Conservation (phyloP, 2,113 vertebrate species). For the Hemiscyllium ocellatum region DNA sequence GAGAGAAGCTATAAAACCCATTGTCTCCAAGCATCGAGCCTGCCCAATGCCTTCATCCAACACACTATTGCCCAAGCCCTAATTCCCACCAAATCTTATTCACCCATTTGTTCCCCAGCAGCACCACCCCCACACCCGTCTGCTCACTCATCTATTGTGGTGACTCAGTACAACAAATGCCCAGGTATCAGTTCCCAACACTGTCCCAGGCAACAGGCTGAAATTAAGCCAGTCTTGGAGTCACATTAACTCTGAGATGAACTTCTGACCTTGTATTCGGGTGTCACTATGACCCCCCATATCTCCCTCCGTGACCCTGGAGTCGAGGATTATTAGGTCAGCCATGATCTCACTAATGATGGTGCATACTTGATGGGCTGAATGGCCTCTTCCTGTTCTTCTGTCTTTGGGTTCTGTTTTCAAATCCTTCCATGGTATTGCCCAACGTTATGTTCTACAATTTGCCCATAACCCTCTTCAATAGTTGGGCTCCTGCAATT, state of each 20-base stretch:
- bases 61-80: neutral
- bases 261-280: too few species aligned
- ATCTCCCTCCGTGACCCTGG: too few species aligned
- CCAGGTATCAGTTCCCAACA: neutral
- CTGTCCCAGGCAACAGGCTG: too few species aligned
- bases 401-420: neutral
- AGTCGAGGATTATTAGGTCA: too few species aligned
- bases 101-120: neutral
- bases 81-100: neutral
- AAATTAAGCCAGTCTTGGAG: too few species aligned
- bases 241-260: too few species aligned
- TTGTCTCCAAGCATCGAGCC: neutral
- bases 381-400: too few species aligned
- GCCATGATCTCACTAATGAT: too few species aligned
- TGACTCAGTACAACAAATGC: too few species aligned
- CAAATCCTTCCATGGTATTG: neutral
- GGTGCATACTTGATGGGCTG: too few species aligned
- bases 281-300: too few species aligned
- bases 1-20: too few species aligned
- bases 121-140: neutral
- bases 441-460: neutral
- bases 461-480: neutral
- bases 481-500: neutral
- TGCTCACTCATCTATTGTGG: neutral
- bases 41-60: neutral